phyloP scores from a whole-genome alignment of 2,888 invertebrate genomes.

The Empis stercorea region DNA sequence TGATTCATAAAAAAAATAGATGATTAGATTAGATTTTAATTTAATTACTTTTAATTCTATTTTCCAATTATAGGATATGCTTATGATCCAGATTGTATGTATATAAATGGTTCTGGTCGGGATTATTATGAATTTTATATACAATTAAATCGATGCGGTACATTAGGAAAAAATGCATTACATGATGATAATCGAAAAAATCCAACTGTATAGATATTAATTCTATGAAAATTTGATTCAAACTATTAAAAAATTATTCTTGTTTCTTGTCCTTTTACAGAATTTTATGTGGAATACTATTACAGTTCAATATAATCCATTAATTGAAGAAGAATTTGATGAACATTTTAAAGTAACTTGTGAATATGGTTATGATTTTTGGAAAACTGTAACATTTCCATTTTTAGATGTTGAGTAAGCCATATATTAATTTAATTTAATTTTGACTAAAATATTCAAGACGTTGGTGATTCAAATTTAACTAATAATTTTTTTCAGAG shows the following conservation, averaged over 20 bases:
- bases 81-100: slow-evolving; percentile 88
- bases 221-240: slow-evolving; percentile 1
- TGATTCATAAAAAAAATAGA: neutral
- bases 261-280: slow-evolving; percentile 34
- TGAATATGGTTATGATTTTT: slow-evolving; percentile 92
- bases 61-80: slow-evolving; percentile 71
- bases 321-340: slow-evolving; percentile 88
- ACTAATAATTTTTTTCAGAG: slow-evolving; percentile 41
- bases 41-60: neutral
- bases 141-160: slow-evolving; percentile 83
- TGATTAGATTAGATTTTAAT: neutral
- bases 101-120: slow-evolving; percentile 82
- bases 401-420: slow-evolving; percentile 88
- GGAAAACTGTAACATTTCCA: slow-evolving; percentile 93
- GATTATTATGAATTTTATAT: slow-evolving; percentile 91
- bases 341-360: slow-evolving; percentile 93
- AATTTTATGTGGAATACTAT: slow-evolving; percentile 96
- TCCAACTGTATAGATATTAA: slow-evolving; percentile 55
- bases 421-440: neutral
- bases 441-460: neutral
- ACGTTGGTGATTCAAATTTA: slow-evolving; percentile 5
- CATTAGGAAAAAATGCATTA: slow-evolving; percentile 75
- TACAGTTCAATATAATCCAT: slow-evolving; percentile 83
- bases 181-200: slow-evolving; percentile 74
- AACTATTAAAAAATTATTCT: no score